These are phyloP conservation scores for Philopedon plagiatum DNA, from an alignment of 2,888 invertebrate species.

Conservation along the genomic window DNA sequence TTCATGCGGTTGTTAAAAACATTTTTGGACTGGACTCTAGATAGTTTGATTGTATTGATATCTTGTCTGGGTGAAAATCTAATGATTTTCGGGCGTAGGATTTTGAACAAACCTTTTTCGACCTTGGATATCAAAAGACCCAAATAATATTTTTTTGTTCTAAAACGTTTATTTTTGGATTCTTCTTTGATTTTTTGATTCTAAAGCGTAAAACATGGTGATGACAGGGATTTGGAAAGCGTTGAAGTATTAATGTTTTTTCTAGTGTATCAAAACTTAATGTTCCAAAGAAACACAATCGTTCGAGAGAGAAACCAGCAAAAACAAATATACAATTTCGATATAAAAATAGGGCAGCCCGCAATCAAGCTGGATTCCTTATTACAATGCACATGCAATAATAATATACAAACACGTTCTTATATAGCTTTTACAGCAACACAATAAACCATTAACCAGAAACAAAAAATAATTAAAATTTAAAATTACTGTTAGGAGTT, in stretches of 20 bases:
- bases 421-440: constrained; percentile 26
- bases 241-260: constrained; percentile 11
- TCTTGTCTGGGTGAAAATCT: too few relatives aligned
- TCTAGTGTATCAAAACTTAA: neutral
- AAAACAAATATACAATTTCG: constrained; percentile 24
- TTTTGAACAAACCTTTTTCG: too few relatives aligned
- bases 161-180: neutral
- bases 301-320: constrained; percentile 5
- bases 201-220: neutral
- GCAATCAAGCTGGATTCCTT: constrained; percentile 26
- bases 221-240: neutral
- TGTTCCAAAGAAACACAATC: neutral
- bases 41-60: too few relatives aligned
- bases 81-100: too few relatives aligned
- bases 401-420: constrained; percentile 44
- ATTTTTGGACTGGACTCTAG: too few relatives aligned
- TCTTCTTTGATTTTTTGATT: constrained; percentile 4
- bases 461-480: constrained; percentile 40
- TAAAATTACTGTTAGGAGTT: constrained; percentile 34
- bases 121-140: neutral
- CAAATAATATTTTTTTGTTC: neutral
- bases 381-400: constrained; percentile 37
- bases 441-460: constrained; percentile 32
- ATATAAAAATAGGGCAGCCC: constrained; percentile 33
- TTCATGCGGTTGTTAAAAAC: too few relatives aligned